Evolutionary conservation across 1,140 invertebrate species (phyloP), one percentile per base, ranked within the genome.

Genomic region (Marisa cornuarietis): DNA sequence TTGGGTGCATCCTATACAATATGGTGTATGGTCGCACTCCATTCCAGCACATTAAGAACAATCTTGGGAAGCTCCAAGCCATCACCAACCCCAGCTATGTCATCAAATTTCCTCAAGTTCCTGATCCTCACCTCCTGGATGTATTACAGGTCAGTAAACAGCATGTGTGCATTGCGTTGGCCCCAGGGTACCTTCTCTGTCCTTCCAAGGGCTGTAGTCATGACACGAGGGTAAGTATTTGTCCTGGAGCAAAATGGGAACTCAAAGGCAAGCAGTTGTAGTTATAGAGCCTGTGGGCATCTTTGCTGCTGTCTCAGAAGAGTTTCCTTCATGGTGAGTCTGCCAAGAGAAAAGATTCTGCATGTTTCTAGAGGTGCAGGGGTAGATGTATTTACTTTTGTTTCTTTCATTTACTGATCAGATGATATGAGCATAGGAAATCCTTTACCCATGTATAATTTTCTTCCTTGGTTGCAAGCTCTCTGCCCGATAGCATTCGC

Each of bases 1-100:
- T 99, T 52, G 98, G 98, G 22, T 99, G 98, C 90, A 99, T 99
- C 82, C 92, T 99, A 49, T 99, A 99, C 90, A 94, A 96, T 89
- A 92, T 99, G 88, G 93, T 98, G 18, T 99, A 98, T 91, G 95
- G 96, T 6, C 92, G 93, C 76, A 97, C 97, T 0, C 98, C 98
- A 8, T 99, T 99, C 91, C 94, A 96, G 61, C 94, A 97, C 88
- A 94, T 98, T 68, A 93, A 93, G 20, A 93, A 95, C 86, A 91
- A 94, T 14, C 93, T 93, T 88, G 92, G 83, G 65, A 98, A 98
- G 91, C 93, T 98, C 24, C 92, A 92, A 76, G 96, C 96, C 13
- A 98, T 99, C 76, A 93, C 94, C 7, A 94, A 96, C 92, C 94
- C 94, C 16, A 93, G 94, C 20, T 93, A 94, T 72, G 90, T 91